A percentile compares a stretch with the other conserved stretches of the same genome.
These are phyloP conservation scores for Cryptocephalus moraei DNA, from an alignment of 2,888 invertebrate species.

Conservation along the genomic window DNA sequence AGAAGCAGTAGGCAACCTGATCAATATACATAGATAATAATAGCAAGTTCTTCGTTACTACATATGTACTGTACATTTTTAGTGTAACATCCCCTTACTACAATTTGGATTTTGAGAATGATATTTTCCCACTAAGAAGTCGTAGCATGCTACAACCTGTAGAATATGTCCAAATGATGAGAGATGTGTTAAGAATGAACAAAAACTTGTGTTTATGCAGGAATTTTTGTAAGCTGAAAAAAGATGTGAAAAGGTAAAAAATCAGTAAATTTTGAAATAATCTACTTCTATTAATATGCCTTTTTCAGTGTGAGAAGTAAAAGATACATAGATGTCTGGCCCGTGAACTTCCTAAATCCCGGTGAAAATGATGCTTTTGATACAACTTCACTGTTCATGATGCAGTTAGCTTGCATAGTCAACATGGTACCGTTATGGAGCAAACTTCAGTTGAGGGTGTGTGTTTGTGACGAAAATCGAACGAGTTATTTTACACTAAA, in stretches of 20 bases:
- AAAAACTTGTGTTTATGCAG: slow-evolving; percentile 92
- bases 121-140: slow-evolving; percentile 45
- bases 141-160: slow-evolving; percentile 20
- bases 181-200: slow-evolving; percentile 81
- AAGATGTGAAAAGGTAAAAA: slow-evolving; percentile 55
- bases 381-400: slow-evolving; percentile 85
- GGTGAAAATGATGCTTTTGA: slow-evolving; percentile 74
- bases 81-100: slow-evolving; percentile 45
- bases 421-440: slow-evolving; percentile 88
- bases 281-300: neutral
- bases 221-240: slow-evolving; percentile 80
- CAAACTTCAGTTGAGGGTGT: slow-evolving; percentile 72
- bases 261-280: neutral
- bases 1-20: too few species aligned
- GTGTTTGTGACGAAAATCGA: slow-evolving; percentile 56
- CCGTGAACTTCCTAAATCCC: slow-evolving; percentile 81
- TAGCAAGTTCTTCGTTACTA: too few species aligned
- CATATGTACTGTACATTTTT: too few species aligned
- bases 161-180: slow-evolving; percentile 77
- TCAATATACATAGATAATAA: too few species aligned
- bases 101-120: slow-evolving; percentile 45
- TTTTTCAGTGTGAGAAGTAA: slow-evolving; percentile 47
- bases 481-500: slow-evolving; percentile 29
- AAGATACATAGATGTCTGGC: slow-evolving; percentile 94
- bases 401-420: slow-evolving; percentile 93